phyloP scores from a whole-genome alignment of 2,113 vertebrate genomes.

The Gobius niger region DNA sequence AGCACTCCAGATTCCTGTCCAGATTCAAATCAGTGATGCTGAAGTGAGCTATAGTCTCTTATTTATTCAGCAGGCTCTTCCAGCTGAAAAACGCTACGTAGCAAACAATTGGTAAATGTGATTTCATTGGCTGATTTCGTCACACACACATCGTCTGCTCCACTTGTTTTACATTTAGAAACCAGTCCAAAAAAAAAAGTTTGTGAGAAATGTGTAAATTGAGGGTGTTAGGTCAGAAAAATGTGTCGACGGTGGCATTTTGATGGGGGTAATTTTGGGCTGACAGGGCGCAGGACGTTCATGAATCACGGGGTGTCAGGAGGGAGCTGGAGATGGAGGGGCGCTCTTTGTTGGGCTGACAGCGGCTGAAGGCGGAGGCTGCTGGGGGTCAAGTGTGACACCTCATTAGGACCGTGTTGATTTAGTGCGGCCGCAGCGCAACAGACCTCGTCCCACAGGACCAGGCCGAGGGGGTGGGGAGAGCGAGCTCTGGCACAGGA shows the following conservation, averaged over 20 bases:
- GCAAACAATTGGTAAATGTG: background rate
- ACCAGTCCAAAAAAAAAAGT: background rate
- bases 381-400: constrained; percentile 88
- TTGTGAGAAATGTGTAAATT: background rate
- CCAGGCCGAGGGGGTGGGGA: constrained; percentile 49
- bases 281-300: constrained; percentile 84
- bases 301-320: constrained; percentile 93
- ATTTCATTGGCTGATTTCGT: background rate
- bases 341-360: constrained; percentile 85
- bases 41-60: background rate
- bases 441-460: constrained; percentile 79
- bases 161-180: background rate
- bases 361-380: constrained; percentile 80
- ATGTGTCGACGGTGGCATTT: constrained; percentile 82
- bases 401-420: constrained; percentile 89
- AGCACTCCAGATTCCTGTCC: background rate
- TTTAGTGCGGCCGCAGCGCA: constrained; percentile 82
- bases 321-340: constrained; percentile 83
- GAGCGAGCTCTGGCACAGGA: constrained; percentile 62
- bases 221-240: constrained; percentile 71
- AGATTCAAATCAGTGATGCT: background rate
- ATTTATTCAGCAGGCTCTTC: too few species aligned
- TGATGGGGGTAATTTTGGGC: constrained; percentile 86
- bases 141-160: background rate
- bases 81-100: background rate